phyloP scores from a whole-genome alignment of 1,140 invertebrate species.

The Ganaspis sp. region DNA sequence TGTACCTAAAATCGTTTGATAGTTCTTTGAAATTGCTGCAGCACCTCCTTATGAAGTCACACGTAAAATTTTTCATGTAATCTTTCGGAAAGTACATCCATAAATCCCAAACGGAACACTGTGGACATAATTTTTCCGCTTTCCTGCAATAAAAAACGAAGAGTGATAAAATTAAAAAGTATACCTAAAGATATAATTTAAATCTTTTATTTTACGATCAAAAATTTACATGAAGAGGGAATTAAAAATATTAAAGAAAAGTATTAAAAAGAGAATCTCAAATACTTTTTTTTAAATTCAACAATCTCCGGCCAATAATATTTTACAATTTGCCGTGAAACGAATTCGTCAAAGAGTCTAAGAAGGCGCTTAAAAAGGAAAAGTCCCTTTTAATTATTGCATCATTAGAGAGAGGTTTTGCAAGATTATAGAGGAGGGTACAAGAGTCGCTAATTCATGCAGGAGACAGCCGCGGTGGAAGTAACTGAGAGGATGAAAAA shows the following conservation, averaged over 20 bases:
- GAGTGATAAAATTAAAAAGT: background rate
- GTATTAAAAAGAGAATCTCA: no score
- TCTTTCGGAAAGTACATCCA: no score
- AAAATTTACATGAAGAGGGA: background rate
- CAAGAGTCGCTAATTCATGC: constrained; percentile 8
- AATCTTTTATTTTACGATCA: background rate
- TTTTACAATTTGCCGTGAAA: background rate
- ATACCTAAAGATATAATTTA: background rate
- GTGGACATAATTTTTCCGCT: no score
- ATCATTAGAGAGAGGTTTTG: background rate
- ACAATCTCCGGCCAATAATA: background rate
- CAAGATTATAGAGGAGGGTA: background rate
- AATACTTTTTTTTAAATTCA: background rate
- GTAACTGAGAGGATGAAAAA: constrained; percentile 22
- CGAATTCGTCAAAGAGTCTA: background rate
- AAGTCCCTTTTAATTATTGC: background rate
- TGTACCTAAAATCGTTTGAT: no score
- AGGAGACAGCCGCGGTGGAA: constrained; percentile 22
- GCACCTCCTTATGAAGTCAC: no score
- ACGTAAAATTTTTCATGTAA: no score
- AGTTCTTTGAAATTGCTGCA: no score
- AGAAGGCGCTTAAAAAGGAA: background rate
- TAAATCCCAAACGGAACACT: no score
- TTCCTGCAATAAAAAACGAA: no score
- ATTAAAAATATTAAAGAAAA: background rate